These are phyloP conservation scores for Poeciliopsis prolifica DNA, from an alignment of 2,113 vertebrate species.

Conservation along the genomic window DNA sequence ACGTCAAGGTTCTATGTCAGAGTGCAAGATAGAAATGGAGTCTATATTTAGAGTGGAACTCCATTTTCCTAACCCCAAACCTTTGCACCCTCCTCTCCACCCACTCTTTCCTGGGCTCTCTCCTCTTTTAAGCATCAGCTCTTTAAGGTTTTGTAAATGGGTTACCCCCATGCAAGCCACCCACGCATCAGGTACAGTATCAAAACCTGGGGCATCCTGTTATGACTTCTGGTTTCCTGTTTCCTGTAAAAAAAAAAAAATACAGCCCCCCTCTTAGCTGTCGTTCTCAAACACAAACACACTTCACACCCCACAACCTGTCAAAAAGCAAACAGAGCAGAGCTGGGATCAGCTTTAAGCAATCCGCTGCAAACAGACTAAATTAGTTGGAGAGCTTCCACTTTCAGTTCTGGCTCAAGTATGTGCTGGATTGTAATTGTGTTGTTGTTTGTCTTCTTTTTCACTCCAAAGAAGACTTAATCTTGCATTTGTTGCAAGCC, in stretches of 20 bases:
- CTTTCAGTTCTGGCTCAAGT: slow-evolving; percentile 11
- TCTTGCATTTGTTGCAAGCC: not conserved
- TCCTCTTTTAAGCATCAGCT: slow-evolving; percentile 46
- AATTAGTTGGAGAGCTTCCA: slow-evolving; percentile 13
- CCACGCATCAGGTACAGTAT: slow-evolving; percentile 81
- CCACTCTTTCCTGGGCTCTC: slow-evolving; percentile 66
- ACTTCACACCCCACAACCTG: not conserved
- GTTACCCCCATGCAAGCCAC: slow-evolving; percentile 73
- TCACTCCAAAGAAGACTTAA: not conserved
- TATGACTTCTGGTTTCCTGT: slow-evolving; percentile 81
- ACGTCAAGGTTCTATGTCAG: slow-evolving; percentile 29
- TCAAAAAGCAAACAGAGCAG: slow-evolving; percentile 37
- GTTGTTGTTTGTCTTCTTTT: not conserved
- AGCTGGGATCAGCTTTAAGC: slow-evolving; percentile 37
- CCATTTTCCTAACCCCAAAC: slow-evolving; percentile 69
- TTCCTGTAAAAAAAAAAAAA: slow-evolving; percentile 74
- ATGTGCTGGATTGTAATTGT: not conserved
- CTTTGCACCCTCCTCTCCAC: slow-evolving; percentile 61
- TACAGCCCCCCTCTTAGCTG: slow-evolving; percentile 21
- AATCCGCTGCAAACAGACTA: slow-evolving; percentile 22
- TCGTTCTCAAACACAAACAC: slow-evolving; percentile 32
- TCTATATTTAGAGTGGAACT: slow-evolving; percentile 74
- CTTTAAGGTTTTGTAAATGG: slow-evolving; percentile 59
- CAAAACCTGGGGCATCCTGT: slow-evolving; percentile 79
- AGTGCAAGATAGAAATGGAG: slow-evolving; percentile 9